Base-by-base conservation (phyloP, 2,888 invertebrate genomes). In the Allacma fusca region DNA sequence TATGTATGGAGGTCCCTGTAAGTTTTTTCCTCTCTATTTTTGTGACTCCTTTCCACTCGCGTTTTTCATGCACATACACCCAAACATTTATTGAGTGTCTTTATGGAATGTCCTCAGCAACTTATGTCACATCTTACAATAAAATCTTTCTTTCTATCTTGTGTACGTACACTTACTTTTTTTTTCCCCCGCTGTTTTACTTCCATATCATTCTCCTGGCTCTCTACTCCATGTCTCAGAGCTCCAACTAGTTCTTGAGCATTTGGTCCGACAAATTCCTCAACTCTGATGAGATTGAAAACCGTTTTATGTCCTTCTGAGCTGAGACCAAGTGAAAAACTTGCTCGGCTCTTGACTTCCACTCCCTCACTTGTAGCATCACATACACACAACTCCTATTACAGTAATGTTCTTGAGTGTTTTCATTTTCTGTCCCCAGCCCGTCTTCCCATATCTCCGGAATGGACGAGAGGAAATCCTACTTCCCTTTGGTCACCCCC, bases 271-370 rank as follows among this genome's bases (percentile, higher is more conserved):
- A 29, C 40, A 34, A 68, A 50, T 70, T 50, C 70, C 50, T 70
- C 7, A 13, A 34, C 43, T 44, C 50, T 70, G n/a, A 44, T 70
- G 50, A 70, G 70, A 70, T 70, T 70, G 70, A 70, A 70, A 70
- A 70, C 26, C 26, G 28, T 68, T 40, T 70, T 34, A 70, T 70
- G 70, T 70, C 21, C 12, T 21, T 24, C 44, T 70, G 50, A 34
- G 28, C 40, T 68, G 40, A 40, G 28, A 68, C 21, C 43, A 68
- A 67, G 67, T 67, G 67, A 21, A 68, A 68, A 68, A 50, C 50
- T 70, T 50, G 44, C 28, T 34, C 7, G n/a, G 4, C 29, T 67
- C 34, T 67, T 57, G n/a, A 21, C 57, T 57, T 16, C 21, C 57
- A 57, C 16, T 57, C n/a, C n/a, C n/a, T n/a, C 59, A 5, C 59